Percentiles rank a stretch among this genome's conserved stretches.
These are phyloP conservation scores for Callocephalon fimbriatum DNA, from an alignment of 2,113 vertebrate species.

Conservation along the genomic window DNA sequence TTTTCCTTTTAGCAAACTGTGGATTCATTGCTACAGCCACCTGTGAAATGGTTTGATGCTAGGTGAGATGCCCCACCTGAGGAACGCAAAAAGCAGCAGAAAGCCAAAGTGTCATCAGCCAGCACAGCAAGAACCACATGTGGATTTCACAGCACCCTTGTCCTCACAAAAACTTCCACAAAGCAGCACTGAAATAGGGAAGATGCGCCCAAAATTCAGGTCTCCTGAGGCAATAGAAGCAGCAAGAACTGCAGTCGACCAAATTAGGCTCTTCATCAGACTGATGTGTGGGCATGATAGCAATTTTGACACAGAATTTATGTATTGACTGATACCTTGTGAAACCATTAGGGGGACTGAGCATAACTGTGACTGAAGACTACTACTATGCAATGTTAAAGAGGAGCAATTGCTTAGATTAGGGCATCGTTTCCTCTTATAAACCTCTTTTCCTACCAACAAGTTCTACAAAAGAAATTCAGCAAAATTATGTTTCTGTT, in stretches of 20 bases:
- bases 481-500: conserved; percentile 9
- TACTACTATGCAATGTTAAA: neutral
- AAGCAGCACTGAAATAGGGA: neutral
- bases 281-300: neutral
- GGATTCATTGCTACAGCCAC: neutral
- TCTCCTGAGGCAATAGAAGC: neutral
- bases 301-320: neutral
- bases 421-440: neutral
- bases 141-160: neutral
- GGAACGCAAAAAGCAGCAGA: neutral
- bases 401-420: neutral
- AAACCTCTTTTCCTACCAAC: neutral
- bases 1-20: neutral
- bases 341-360: neutral
- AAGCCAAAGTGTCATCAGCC: neutral
- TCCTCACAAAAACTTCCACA: neutral
- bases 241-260: neutral
- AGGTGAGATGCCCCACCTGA: neutral
- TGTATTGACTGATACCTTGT: neutral
- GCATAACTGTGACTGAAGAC: conserved; percentile 1
- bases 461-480: conserved; percentile 11
- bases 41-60: neutral
- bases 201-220: neutral
- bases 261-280: neutral
- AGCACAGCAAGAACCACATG: neutral